These are phyloP conservation scores for Pemphredon lugubris DNA, from an alignment of 2,888 invertebrate genomes.

Conservation along the genomic window DNA sequence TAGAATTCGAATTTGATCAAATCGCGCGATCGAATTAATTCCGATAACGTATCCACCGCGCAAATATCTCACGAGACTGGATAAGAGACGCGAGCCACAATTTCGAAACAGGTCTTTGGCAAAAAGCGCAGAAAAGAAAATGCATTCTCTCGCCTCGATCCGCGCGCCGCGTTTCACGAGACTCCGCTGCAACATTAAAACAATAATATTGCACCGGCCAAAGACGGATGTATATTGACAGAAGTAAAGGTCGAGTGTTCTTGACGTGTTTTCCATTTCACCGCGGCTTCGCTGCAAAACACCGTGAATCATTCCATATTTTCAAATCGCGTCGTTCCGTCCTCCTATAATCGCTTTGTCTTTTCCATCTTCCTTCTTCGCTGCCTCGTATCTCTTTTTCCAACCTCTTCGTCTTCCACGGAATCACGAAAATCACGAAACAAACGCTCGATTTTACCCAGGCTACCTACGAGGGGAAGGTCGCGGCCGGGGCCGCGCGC, in stretches of 20 bases:
- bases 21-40: no score
- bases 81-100: neutral
- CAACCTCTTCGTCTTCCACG: neutral
- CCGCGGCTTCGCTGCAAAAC: slow-evolving; percentile 19
- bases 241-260: slow-evolving; percentile 42
- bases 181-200: slow-evolving; percentile 42
- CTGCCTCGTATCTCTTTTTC: neutral
- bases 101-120: slow-evolving; percentile 9
- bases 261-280: slow-evolving; percentile 45
- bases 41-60: no score
- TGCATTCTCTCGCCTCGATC: neutral
- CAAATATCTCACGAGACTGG: neutral
- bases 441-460: no score
- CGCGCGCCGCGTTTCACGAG: slow-evolving; percentile 20
- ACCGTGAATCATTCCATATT: slow-evolving; percentile 46
- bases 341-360: neutral
- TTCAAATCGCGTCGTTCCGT: slow-evolving; percentile 15
- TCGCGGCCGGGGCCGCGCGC: no score
- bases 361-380: neutral
- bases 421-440: no score
- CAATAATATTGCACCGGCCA: slow-evolving; percentile 36
- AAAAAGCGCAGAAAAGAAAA: slow-evolving; percentile 2
- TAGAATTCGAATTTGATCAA: no score
- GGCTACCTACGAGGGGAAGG: no score
- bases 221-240: slow-evolving; percentile 49